Conservation (phyloP, 2,888 invertebrate species). For the Conistra vaccinii region DNA sequence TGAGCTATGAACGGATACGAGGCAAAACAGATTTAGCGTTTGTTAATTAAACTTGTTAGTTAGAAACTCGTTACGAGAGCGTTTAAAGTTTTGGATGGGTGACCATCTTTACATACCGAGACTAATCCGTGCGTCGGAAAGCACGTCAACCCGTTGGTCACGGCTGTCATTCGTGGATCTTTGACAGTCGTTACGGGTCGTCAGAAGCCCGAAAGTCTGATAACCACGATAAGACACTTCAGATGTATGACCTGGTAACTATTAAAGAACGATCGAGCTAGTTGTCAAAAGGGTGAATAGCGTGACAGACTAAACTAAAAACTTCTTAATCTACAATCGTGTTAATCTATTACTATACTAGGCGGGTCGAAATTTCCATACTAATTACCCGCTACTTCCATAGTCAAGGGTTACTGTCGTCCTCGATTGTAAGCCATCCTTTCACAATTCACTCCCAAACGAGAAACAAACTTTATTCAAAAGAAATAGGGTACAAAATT, state of each 20-base stretch:
- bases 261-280: background rate
- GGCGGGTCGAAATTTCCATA: conserved; percentile 67
- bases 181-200: too few species aligned
- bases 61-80: conserved; percentile 60
- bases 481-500: conserved; percentile 36
- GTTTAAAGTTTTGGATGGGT: too few species aligned
- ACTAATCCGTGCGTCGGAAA: too few species aligned
- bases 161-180: too few species aligned
- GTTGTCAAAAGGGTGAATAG: conserved; percentile 1
- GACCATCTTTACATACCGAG: too few species aligned
- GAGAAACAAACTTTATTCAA: conserved; percentile 27
- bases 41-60: conserved; percentile 66
- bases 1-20: conserved; percentile 29
- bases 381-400: conserved; percentile 63
- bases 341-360: conserved; percentile 35
- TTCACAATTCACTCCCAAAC: conserved; percentile 48
- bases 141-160: too few species aligned
- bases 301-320: conserved; percentile 33
- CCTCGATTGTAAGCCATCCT: conserved; percentile 56
- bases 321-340: conserved; percentile 40
- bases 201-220: too few species aligned
- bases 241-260: background rate
- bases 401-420: conserved; percentile 41
- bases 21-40: conserved; percentile 57
- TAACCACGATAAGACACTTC: background rate